phyloP scores from a whole-genome alignment of 2,797 vertebrate species.

The Megalops cyprinoides region DNA sequence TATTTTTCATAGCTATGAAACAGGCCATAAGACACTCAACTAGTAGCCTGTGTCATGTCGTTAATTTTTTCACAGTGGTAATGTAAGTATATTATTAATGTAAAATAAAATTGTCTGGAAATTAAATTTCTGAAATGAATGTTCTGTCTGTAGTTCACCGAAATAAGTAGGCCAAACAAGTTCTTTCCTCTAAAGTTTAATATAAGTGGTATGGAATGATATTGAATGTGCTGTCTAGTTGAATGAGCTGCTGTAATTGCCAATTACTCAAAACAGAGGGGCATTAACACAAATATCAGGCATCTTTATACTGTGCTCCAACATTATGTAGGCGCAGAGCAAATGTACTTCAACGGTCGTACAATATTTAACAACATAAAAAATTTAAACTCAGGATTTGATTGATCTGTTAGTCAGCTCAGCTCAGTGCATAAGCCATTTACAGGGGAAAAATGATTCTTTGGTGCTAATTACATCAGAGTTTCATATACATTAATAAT shows the following conservation, averaged over 20 bases:
- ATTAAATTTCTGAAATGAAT: conserved; percentile 49
- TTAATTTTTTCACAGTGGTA: too few relatives aligned
- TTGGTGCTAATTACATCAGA: conserved; percentile 49
- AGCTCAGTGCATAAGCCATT: neutral
- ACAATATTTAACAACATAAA: conserved; percentile 45
- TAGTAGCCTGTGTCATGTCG: too few relatives aligned
- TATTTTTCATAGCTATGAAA: too few relatives aligned
- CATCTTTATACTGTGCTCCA: conserved; percentile 23
- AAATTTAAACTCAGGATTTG: conserved; percentile 37
- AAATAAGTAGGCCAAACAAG: conserved; percentile 49
- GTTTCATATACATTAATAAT: conserved; percentile 41
- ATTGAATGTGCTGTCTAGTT: too few relatives aligned
- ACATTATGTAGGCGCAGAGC: conserved; percentile 26
- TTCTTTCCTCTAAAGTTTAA: conserved; percentile 36
- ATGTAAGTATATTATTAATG: too few relatives aligned
- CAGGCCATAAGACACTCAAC: too few relatives aligned
- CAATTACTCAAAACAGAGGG: neutral
- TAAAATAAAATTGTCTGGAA: too few relatives aligned
- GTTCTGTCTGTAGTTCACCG: conserved; percentile 52
- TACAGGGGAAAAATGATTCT: conserved; percentile 35
- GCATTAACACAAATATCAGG: conserved; percentile 41
- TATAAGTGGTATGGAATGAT: neutral
- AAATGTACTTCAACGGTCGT: conserved; percentile 37
- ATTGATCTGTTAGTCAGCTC: conserved; percentile 37
- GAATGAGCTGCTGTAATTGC: too few relatives aligned